Conservation (phyloP, 2,113 vertebrate genomes). For the Epinephelus moara region DNA sequence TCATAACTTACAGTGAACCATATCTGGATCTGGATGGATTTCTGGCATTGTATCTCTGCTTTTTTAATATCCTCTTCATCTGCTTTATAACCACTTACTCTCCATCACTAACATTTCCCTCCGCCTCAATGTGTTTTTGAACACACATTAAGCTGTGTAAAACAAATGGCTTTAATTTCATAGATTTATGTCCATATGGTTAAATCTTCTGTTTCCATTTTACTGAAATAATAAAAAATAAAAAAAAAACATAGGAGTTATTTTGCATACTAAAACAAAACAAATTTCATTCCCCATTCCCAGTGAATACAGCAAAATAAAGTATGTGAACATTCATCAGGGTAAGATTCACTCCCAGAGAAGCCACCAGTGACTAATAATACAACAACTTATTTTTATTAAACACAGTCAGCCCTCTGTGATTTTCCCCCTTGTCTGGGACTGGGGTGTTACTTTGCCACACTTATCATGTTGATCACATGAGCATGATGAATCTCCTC, state of each 20-base stretch:
- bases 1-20: constrained; percentile 10
- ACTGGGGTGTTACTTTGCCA: constrained; percentile 1
- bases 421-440: neutral
- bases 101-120: neutral
- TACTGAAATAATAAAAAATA: neutral
- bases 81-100: constrained; percentile 3
- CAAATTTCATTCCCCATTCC: neutral
- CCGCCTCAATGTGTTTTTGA: neutral
- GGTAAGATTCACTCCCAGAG: constrained; percentile 27
- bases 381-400: constrained; percentile 14
- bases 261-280: neutral
- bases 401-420: neutral
- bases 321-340: constrained; percentile 19
- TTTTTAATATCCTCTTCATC: constrained; percentile 19
- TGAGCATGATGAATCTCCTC: constrained; percentile 74
- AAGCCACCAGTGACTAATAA: constrained; percentile 33
- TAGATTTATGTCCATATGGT: neutral
- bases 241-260: neutral
- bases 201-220: neutral
- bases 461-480: constrained; percentile 74
- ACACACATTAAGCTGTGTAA: neutral
- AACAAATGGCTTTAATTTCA: neutral
- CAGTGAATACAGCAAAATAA: neutral
- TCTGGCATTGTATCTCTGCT: neutral
- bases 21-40: constrained; percentile 10